Evolutionary conservation across 1,140 invertebrate species (phyloP).

Genomic region (Scaptomyza graminum): DNA sequence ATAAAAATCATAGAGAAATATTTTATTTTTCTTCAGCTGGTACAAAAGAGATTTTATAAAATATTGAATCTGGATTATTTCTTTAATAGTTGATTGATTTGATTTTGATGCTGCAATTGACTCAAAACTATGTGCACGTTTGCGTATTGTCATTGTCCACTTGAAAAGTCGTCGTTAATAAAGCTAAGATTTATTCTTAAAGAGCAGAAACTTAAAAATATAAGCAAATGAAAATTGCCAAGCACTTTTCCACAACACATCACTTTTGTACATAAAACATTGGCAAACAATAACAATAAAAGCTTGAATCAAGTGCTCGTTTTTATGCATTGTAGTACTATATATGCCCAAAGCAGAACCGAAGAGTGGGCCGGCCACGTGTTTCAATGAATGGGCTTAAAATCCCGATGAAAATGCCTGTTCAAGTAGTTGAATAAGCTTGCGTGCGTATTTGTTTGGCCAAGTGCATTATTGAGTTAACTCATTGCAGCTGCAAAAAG

Average conservation of each 20-base stretch:
- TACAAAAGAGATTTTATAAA: too few relatives aligned
- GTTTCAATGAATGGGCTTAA: constrained; percentile 69
- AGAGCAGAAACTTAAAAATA: constrained; percentile 13
- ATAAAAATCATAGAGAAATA: too few relatives aligned
- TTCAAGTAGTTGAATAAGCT: neutral
- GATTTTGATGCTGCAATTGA: constrained; percentile 2
- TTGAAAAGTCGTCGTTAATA: constrained; percentile 29
- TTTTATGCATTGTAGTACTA: constrained; percentile 52
- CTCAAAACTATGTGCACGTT: constrained; percentile 11
- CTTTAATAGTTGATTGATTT: too few relatives aligned
- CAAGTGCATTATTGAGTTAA: constrained; percentile 80
- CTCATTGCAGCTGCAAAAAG: constrained; percentile 64
- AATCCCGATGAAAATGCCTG: constrained; percentile 45
- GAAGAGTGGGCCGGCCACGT: constrained; percentile 51
- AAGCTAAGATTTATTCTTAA: constrained; percentile 36
- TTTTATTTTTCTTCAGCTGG: too few relatives aligned
- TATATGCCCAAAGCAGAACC: constrained; percentile 49
- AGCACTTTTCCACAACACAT: constrained; percentile 20
- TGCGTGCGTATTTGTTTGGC: constrained; percentile 33
- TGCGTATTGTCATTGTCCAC: constrained; percentile 20
- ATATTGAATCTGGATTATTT: too few relatives aligned
- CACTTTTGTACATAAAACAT: neutral
- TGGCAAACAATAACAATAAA: constrained; percentile 38
- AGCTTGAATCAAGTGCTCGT: constrained; percentile 33
- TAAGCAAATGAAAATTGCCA: constrained; percentile 19